phyloP scores from a whole-genome alignment of 2,888 invertebrate species.

The Coleophora flavipennella region DNA sequence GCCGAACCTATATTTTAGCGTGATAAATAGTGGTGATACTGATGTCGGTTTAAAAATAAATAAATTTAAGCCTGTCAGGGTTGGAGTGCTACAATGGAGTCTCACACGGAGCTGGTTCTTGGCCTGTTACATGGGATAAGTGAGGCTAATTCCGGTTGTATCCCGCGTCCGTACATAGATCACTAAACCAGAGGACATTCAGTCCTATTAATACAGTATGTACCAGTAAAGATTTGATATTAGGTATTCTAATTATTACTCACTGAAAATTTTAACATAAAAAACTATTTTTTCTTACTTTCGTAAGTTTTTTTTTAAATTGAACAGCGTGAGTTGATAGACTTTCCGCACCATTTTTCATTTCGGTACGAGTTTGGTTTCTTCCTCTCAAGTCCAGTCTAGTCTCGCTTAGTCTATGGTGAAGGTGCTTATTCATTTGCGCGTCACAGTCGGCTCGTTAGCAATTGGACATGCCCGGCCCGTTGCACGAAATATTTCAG shows the following conservation, averaged over 20 bases:
- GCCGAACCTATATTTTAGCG: constrained; percentile 9
- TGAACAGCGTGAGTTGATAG: too few species aligned
- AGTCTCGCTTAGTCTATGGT: constrained; percentile 41
- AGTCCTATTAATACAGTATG: too few species aligned
- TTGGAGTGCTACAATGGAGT: constrained; percentile 37
- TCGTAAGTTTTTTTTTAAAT: too few species aligned
- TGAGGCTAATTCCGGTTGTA: constrained; percentile 59
- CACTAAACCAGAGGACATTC: constrained; percentile 11
- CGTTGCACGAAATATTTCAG: constrained; percentile 72
- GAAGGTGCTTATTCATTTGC: constrained; percentile 68
- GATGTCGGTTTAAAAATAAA: constrained; percentile 18
- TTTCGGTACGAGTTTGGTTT: too few species aligned
- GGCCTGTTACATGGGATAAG: constrained; percentile 62
- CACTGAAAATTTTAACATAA: too few species aligned
- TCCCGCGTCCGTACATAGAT: constrained; percentile 33
- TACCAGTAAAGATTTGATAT: too few species aligned
- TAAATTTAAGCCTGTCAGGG: constrained; percentile 14
- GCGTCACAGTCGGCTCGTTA: constrained; percentile 69
- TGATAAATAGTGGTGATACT: constrained; percentile 11
- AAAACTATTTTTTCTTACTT: too few species aligned
- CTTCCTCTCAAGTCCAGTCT: too few species aligned
- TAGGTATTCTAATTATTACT: too few species aligned
- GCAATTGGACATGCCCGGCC: constrained; percentile 71
- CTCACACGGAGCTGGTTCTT: constrained; percentile 37
- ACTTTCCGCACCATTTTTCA: too few species aligned